These are phyloP conservation scores for Percopsis omiscomaycus DNA, from an alignment of 2,797 vertebrate genomes.

Conservation along the genomic window DNA sequence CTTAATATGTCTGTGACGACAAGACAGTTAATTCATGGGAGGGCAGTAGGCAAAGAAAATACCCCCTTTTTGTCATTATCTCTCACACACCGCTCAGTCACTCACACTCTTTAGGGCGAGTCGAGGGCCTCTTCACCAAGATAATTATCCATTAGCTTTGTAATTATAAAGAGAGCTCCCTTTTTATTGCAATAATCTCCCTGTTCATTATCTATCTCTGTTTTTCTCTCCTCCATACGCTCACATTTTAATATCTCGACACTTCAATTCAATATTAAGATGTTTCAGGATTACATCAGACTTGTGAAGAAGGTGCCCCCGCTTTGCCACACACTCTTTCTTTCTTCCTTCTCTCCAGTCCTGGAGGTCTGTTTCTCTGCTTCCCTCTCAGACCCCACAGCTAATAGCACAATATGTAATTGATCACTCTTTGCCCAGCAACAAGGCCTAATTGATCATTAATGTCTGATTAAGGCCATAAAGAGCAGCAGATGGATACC, in stretches of 20 bases:
- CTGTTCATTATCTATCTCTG: not conserved
- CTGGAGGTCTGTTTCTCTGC: not conserved
- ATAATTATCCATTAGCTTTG: slow-evolving; percentile 57
- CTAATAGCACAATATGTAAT: slow-evolving; percentile 29
- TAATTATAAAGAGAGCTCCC: slow-evolving; percentile 56
- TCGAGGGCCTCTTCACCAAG: slow-evolving; percentile 39
- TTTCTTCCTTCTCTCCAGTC: slow-evolving; percentile 22
- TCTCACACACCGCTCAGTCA: slow-evolving; percentile 8
- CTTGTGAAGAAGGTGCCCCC: slow-evolving; percentile 61
- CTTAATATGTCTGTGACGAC: slow-evolving; percentile 28
- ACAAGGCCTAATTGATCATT: slow-evolving; percentile 56
- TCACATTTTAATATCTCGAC: slow-evolving; percentile 71
- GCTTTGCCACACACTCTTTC: slow-evolving; percentile 36
- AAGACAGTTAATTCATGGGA: slow-evolving; percentile 1
- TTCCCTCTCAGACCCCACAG: slow-evolving; percentile 13
- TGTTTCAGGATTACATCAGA: slow-evolving; percentile 71
- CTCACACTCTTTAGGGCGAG: slow-evolving; percentile 18
- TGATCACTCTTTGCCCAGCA: slow-evolving; percentile 40
- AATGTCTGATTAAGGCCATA: slow-evolving; percentile 49
- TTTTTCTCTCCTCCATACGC: slow-evolving; percentile 31
- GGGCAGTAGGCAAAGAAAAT: too few species aligned
- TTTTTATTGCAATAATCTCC: not conserved
- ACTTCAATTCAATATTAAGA: slow-evolving; percentile 78
- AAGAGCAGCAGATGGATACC: slow-evolving; percentile 53
- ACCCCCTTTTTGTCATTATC: not conserved